phyloP scores from a whole-genome alignment of 2,113 vertebrate genomes.

The Actenoides lindsayi region DNA sequence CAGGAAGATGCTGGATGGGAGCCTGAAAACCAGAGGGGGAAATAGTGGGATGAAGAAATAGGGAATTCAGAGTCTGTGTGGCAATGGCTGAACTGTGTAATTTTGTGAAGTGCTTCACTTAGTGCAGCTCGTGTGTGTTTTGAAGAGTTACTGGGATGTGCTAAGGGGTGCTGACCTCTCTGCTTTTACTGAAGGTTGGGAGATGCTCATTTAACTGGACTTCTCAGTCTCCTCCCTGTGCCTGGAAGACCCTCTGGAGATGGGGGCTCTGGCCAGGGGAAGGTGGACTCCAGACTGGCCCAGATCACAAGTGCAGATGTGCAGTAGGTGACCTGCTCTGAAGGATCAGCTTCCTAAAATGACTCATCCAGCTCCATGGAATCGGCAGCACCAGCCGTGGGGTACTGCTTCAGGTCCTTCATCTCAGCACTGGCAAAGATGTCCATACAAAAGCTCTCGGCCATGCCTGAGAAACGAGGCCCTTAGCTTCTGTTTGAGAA shows the following conservation, averaged over 20 bases:
- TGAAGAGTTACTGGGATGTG: background rate
- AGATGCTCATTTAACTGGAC: background rate
- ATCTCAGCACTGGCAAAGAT: background rate
- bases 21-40: background rate
- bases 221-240: background rate
- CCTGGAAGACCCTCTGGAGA: background rate
- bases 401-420: background rate
- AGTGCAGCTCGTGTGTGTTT: background rate
- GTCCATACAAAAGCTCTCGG: fast-evolving
- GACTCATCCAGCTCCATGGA: background rate
- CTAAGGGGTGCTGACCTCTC: background rate
- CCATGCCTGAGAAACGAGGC: background rate
- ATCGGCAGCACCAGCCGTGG: background rate
- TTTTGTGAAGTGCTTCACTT: background rate
- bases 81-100: background rate
- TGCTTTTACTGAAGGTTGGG: background rate
- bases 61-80: background rate
- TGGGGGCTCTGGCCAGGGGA: background rate
- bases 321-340: background rate
- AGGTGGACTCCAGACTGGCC: background rate
- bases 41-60: background rate
- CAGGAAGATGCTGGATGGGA: background rate
- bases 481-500: background rate
- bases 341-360: background rate
- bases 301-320: background rate